Evolutionary conservation across 2,797 vertebrate genomes (phyloP).

Genomic region (Sylvia borin): DNA sequence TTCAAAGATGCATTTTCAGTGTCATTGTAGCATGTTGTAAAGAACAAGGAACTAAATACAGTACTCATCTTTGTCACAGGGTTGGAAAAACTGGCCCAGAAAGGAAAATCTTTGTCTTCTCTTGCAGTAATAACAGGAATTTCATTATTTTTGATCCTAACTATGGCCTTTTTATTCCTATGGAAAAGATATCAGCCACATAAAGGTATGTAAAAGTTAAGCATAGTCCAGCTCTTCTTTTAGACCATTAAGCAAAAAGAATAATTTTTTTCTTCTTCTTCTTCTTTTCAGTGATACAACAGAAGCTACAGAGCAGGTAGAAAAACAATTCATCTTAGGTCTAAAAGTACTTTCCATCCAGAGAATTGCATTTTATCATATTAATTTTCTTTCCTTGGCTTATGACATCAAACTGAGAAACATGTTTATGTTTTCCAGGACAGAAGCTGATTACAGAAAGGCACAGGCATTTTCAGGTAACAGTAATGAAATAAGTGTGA

Average conservation of each 20-base stretch:
- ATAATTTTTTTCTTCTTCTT: background rate
- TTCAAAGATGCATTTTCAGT: background rate
- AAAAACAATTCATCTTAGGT: background rate
- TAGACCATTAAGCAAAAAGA: background rate
- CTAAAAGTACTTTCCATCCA: background rate
- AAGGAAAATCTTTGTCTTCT: slow-evolving; percentile 78
- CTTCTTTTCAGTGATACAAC: slow-evolving; percentile 69
- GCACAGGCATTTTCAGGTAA: slow-evolving; percentile 80
- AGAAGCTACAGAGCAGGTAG: slow-evolving; percentile 77
- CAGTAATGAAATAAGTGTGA: background rate
- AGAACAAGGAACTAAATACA: background rate
- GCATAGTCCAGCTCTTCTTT: background rate
- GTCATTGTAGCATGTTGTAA: background rate
- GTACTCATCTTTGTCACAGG: slow-evolving; percentile 67
- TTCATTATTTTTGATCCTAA: slow-evolving; percentile 86
- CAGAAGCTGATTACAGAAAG: slow-evolving; percentile 76
- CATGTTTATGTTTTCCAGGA: slow-evolving; percentile 71
- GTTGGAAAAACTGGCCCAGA: slow-evolving; percentile 81
- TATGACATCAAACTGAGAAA: background rate
- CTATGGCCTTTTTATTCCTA: slow-evolving; percentile 84
- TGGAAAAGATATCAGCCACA: slow-evolving; percentile 87
- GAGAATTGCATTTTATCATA: background rate
- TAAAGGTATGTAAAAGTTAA: slow-evolving; percentile 80
- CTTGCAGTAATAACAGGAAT: slow-evolving; percentile 85
- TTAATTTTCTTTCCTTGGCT: background rate